Base-by-base conservation (phyloP, 1,140 invertebrate species). In the Stenopsyche tienmushanensis region DNA sequence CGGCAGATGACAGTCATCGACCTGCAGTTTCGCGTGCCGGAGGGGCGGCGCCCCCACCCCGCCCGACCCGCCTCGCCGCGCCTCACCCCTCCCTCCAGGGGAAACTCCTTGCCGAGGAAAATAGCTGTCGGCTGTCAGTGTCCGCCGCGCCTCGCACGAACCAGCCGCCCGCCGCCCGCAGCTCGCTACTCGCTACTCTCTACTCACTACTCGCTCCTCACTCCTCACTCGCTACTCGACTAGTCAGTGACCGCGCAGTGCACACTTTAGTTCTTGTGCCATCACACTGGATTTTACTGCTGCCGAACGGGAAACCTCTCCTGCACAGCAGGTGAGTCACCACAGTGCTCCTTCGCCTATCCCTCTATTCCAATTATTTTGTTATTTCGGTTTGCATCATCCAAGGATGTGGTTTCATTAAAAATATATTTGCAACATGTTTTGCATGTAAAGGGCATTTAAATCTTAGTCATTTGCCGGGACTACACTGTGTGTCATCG, bases 101-200 rank as follows among this genome's bases (percentile, higher is more conserved):
- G 52, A 65, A 65, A 65, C 64, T 60, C 39, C 63, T 54, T 45
- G 57, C 54, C 57, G 57, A 47, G 64, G 57, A 66, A 66, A 65
- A 65, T 55, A 50, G 23, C 20, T 23, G 7, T 17, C 45, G 45
- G 7, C 45, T 8, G 64, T 44, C 64, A 66, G 64, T 66, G 64
- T 54, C 64, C 52, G 24, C 47, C 42, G 34, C 53, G 17, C 57
- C 20, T 44, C n/a, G 3, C 18, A 29, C 65, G 54, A 59, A 29
- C 49, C 45, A 66, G 64, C 58, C 59, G 65, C 65, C 52, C 58
- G 47, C n/a, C 64, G 21, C 17, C 45, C 15, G n/a, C 23, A 15
- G 13, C 53, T 21, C 34, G 29, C 29, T 34, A 34, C 29, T n/a
- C n/a, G n/a, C n/a, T n/a, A n/a, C 10, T 49, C 3, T 8, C 24